Percentiles rank a stretch among this genome's conserved stretches.
phyloP scores from a whole-genome alignment of 2,888 invertebrate genomes.

The Pasiphila rectangulata region DNA sequence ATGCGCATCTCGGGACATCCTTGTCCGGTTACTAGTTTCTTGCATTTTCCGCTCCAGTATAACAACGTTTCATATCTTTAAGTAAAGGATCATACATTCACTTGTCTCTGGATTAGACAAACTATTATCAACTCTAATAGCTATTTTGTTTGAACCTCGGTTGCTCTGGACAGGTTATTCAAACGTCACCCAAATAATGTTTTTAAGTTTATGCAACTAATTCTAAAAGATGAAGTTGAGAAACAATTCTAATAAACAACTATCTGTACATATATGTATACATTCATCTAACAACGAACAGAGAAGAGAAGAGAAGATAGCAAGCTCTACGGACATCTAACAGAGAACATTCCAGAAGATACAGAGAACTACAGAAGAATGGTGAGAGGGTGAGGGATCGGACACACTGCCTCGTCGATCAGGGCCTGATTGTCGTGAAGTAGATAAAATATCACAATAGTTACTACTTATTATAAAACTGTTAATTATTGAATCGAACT shows the following conservation, averaged over 20 bases:
- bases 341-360: constrained; percentile 26
- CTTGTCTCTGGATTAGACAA: no score
- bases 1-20: background rate
- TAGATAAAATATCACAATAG: no score
- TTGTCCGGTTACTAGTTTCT: background rate
- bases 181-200: background rate
- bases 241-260: constrained; percentile 11
- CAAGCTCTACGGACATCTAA: constrained; percentile 32
- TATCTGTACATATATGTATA: constrained; percentile 22
- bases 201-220: constrained; percentile 6
- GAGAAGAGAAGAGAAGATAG: constrained; percentile 25
- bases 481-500: no score
- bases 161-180: constrained; percentile 5
- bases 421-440: no score
- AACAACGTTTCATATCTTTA: no score
- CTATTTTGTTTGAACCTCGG: no score
- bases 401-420: no score
- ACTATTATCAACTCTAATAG: no score
- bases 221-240: constrained; percentile 1
- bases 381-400: constrained; percentile 22
- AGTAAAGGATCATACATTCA: no score
- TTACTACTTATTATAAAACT: no score
- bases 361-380: constrained; percentile 24
- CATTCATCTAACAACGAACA: constrained; percentile 28
- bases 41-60: no score